These are phyloP conservation scores for Drosophila rellima DNA, from an alignment of 2,888 invertebrate species.

Conservation along the genomic window DNA sequence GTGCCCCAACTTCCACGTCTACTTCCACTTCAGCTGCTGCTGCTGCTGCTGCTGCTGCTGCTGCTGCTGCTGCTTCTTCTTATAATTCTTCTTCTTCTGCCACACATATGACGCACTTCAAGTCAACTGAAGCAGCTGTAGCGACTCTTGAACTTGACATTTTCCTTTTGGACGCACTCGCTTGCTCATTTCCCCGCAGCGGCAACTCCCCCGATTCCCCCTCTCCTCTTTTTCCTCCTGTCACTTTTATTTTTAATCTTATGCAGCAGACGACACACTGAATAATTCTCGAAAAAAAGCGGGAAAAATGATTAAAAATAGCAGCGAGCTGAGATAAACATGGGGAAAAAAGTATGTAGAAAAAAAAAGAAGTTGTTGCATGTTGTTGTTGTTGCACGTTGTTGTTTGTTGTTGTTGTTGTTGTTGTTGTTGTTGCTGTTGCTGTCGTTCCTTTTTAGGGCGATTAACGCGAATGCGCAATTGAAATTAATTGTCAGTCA, in stretches of 20 bases:
- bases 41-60: constrained; percentile 4
- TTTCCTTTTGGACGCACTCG: constrained; percentile 54
- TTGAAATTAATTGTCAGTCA: constrained; percentile 81
- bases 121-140: constrained; percentile 68
- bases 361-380: constrained; percentile 31
- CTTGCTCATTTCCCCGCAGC: background rate
- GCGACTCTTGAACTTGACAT: constrained; percentile 82
- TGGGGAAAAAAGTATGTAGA: no score
- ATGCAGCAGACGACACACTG: constrained; percentile 63
- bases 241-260: constrained; percentile 77
- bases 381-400: constrained; percentile 20
- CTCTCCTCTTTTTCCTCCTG: constrained; percentile 37
- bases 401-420: constrained; percentile 24
- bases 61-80: constrained; percentile 3
- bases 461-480: constrained; percentile 81
- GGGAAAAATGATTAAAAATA: constrained; percentile 64
- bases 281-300: constrained; percentile 40
- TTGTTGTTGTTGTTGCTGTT: constrained; percentile 26
- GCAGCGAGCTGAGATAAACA: constrained; percentile 29
- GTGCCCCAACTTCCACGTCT: constrained; percentile 24
- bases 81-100: constrained; percentile 4
- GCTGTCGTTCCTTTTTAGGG: constrained; percentile 53
- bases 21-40: constrained; percentile 19
- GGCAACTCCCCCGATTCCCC: background rate
- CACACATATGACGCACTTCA: constrained; percentile 41